Evolutionary conservation across 2,113 vertebrate species (phyloP).

Genomic region (Gymnogyps californianus): DNA sequence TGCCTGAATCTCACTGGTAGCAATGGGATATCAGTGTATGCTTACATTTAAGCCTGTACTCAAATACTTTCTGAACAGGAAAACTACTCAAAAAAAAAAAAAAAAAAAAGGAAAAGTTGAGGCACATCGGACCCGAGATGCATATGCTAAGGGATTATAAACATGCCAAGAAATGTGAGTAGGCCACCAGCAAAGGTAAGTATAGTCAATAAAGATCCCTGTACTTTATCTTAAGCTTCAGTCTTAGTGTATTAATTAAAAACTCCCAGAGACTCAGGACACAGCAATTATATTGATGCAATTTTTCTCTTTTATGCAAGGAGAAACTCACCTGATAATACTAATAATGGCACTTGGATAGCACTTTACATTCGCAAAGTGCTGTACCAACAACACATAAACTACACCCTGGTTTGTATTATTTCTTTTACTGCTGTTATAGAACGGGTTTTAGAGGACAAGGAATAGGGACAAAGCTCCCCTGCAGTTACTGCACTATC

Average conservation of each 20-base stretch:
- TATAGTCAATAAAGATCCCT: background rate
- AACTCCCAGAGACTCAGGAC: background rate
- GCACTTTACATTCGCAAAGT: background rate
- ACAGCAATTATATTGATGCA: background rate
- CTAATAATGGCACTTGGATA: background rate
- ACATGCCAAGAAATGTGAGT: background rate
- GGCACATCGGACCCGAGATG: background rate
- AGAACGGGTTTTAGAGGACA: background rate
- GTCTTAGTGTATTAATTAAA: background rate
- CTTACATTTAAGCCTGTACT: background rate
- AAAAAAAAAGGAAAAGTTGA: fast-evolving
- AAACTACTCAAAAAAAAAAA: fast-evolving
- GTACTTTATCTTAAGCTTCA: background rate
- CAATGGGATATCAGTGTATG: background rate
- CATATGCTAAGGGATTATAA: background rate
- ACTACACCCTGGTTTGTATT: background rate
- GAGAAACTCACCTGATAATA: slow-evolving; percentile 29
- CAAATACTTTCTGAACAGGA: background rate
- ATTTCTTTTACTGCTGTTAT: background rate
- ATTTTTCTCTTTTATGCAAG: slow-evolving; percentile 35
- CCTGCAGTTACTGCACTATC: background rate
- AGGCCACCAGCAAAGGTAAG: background rate
- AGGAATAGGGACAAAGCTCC: background rate
- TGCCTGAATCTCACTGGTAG: background rate
- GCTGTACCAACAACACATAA: background rate